A percentile compares a stretch with the other conserved stretches of the same genome.
Conservation (phyloP, 2,888 invertebrate species). For the Strigamia transsilvanica region DNA sequence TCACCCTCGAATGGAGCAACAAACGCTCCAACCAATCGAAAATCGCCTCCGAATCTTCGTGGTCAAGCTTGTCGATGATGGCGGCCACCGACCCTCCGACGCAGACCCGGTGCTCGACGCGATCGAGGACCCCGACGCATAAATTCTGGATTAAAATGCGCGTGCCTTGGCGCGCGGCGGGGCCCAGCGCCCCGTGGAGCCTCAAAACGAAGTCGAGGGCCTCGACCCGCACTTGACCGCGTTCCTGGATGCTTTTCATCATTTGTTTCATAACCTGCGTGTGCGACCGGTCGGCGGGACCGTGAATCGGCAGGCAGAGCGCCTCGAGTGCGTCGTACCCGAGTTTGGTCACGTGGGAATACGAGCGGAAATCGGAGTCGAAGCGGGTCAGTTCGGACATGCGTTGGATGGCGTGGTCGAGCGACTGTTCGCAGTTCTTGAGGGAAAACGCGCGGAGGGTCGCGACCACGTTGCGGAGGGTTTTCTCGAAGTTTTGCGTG, state of each 20-base stretch:
- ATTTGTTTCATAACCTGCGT: constrained; percentile 64
- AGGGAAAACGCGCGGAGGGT: constrained; percentile 65
- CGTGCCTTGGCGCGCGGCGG: constrained; percentile 60
- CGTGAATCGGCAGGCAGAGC: constrained; percentile 66
- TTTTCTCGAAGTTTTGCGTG: constrained; percentile 61
- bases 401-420: constrained; percentile 63
- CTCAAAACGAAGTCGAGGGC: constrained; percentile 59
- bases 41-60: constrained; percentile 61
- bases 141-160: constrained; percentile 65
- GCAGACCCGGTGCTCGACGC: constrained; percentile 65
- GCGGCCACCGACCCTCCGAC: constrained; percentile 63
- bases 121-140: constrained; percentile 65
- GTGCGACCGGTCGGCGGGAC: constrained; percentile 63
- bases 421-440: constrained; percentile 64
- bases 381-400: constrained; percentile 63
- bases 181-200: constrained; percentile 60
- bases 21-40: constrained; percentile 64
- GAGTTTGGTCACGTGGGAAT: constrained; percentile 58
- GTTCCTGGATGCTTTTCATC: constrained; percentile 63
- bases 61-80: constrained; percentile 62
- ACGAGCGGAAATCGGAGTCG: constrained; percentile 58
- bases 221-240: constrained; percentile 60
- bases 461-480: constrained; percentile 64
- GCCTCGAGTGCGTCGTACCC: constrained; percentile 63
- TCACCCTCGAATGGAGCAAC: constrained; percentile 65